These are phyloP conservation scores for Avahi laniger DNA, from an alignment of 2,797 vertebrate genomes.

Conservation along the genomic window DNA sequence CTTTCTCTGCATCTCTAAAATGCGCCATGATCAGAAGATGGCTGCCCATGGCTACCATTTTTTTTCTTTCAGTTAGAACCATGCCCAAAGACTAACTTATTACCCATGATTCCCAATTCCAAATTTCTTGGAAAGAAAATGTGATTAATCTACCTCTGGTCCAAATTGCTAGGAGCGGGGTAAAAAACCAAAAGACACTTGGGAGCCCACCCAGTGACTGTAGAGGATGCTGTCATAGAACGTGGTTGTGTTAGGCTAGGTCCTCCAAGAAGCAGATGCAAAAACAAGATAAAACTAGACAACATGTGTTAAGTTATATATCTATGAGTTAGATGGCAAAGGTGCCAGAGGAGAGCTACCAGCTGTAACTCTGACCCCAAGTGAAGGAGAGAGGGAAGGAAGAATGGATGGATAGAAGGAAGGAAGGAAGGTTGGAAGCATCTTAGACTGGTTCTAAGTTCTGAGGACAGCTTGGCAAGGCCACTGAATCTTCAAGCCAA, in stretches of 20 bases:
- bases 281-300: not conserved
- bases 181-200: not conserved
- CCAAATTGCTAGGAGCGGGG: not conserved
- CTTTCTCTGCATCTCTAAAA: not conserved
- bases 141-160: not conserved
- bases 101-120: not conserved
- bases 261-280: not conserved
- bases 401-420: too few species aligned
- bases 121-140: conserved; percentile 15
- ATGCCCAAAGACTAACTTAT: not conserved
- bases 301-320: not conserved
- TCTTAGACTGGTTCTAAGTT: conserved; percentile 24
- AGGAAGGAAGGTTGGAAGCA: not conserved
- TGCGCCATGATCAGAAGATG: not conserved
- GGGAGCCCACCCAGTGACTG: not conserved
- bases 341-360: not conserved
- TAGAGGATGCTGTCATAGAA: not conserved
- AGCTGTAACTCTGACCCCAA: not conserved
- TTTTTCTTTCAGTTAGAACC: not conserved
- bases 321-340: not conserved
- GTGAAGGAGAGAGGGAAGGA: not conserved
- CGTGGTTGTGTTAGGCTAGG: not conserved
- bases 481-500: not conserved
- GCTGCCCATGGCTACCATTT: not conserved
- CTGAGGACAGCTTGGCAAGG: not conserved